These are phyloP conservation scores for Monodelphis domestica DNA, from an alignment of 2,797 vertebrate genomes.

Conservation along the genomic window DNA sequence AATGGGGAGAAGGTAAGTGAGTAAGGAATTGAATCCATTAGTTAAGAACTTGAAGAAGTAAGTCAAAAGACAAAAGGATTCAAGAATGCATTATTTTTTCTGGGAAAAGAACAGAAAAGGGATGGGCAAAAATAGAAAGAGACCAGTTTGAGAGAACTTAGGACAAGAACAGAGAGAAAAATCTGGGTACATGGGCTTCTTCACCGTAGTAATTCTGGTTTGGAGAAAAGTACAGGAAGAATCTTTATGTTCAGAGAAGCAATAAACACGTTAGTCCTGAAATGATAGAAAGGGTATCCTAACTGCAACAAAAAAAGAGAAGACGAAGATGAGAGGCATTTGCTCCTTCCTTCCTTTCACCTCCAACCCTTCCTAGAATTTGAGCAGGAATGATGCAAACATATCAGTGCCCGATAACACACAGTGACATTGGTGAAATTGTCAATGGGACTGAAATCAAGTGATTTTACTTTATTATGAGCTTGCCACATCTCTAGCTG, in stretches of 20 bases:
- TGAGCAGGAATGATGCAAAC: not conserved
- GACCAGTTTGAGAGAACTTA: conserved; percentile 26
- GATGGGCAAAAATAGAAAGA: conserved; percentile 1
- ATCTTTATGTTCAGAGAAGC: conserved; percentile 30
- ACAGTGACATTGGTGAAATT: not conserved
- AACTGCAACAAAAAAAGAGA: conserved; percentile 14
- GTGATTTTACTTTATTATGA: conserved; percentile 7
- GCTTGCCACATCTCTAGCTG: not conserved
- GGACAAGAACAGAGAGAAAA: conserved; percentile 18
- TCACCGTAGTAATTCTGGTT: not conserved
- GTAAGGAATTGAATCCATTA: not conserved
- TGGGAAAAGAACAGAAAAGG: not conserved
- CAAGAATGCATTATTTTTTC: not conserved
- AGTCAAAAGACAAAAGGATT: not conserved
- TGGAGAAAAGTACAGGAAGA: conserved; percentile 46
- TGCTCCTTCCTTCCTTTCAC: not conserved
- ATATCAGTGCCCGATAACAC: not conserved
- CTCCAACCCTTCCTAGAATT: too few species aligned
- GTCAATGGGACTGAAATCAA: not conserved
- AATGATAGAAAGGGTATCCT: not conserved
- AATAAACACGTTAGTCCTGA: conserved; percentile 28
- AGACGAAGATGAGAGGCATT: not conserved
- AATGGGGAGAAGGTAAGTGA: not conserved
- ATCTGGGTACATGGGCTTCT: conserved; percentile 27
- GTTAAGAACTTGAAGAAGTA: not conserved